Evolutionary conservation across 2,888 invertebrate genomes (phyloP).

Genomic region (Xylota sylvarum): DNA sequence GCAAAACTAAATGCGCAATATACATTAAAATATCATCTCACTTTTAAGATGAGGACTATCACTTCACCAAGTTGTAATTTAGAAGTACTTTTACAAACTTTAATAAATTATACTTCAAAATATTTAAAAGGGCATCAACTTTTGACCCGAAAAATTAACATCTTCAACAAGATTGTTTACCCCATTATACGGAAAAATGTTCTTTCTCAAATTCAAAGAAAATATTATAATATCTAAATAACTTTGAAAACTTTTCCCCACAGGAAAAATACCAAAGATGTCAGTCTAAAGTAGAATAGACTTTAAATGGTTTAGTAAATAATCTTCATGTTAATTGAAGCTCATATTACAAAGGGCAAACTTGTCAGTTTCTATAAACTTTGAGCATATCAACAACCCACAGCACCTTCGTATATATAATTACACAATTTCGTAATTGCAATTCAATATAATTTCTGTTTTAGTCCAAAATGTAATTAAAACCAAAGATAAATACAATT

Average conservation of each 20-base stretch:
- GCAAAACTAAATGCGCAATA: no score
- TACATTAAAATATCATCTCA: no score
- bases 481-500: constrained; percentile 49
- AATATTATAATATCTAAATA: neutral
- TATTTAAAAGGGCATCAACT: no score
- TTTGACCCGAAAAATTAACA: no score
- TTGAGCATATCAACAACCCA: neutral
- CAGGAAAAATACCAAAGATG: neutral
- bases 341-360: neutral
- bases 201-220: neutral
- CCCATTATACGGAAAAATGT: no score
- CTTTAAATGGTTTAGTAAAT: neutral
- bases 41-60: no score
- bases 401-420: neutral
- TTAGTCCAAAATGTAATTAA: constrained; percentile 50
- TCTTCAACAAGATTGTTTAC: no score
- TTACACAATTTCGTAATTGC: constrained; percentile 15
- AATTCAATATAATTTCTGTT: constrained; percentile 50
- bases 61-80: no score
- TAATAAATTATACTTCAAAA: no score
- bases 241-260: no score
- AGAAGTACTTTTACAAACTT: no score
- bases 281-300: neutral
- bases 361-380: neutral
- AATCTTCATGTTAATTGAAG: neutral